Evolutionary conservation across 2,797 vertebrate genomes (phyloP).

Genomic region (Numenius phaeopus): DNA sequence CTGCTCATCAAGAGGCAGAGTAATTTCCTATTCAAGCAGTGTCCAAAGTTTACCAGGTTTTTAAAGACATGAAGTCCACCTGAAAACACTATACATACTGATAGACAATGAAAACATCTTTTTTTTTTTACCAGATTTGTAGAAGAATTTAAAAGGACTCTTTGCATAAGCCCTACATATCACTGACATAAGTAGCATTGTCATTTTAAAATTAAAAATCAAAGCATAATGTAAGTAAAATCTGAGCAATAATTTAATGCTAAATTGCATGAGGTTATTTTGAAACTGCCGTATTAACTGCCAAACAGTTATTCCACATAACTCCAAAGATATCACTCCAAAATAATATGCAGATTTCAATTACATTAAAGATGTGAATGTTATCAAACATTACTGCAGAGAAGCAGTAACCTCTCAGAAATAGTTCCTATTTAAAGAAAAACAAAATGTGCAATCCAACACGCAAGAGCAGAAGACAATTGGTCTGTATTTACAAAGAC

Average conservation of each 20-base stretch:
- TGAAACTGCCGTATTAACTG: background rate
- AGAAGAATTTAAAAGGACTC: background rate
- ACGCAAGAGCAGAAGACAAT: background rate
- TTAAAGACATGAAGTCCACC: background rate
- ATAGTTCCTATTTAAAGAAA: background rate
- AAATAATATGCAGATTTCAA: background rate
- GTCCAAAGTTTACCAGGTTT: background rate
- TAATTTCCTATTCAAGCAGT: background rate
- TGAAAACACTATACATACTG: background rate
- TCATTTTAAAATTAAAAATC: background rate
- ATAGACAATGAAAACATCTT: background rate
- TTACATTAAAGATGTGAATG: background rate
- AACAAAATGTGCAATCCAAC: background rate
- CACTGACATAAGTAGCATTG: background rate
- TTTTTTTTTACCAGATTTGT: background rate
- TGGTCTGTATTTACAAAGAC: background rate
- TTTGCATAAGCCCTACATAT: background rate
- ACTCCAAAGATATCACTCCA: background rate
- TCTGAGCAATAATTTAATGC: background rate
- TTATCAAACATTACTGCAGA: background rate
- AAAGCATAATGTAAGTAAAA: background rate
- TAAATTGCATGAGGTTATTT: background rate
- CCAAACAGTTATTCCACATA: background rate
- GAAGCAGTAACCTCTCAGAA: background rate
- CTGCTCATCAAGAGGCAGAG: background rate